Base-by-base conservation (phyloP, 2,113 vertebrate species). In the Ochotona princeps region DNA sequence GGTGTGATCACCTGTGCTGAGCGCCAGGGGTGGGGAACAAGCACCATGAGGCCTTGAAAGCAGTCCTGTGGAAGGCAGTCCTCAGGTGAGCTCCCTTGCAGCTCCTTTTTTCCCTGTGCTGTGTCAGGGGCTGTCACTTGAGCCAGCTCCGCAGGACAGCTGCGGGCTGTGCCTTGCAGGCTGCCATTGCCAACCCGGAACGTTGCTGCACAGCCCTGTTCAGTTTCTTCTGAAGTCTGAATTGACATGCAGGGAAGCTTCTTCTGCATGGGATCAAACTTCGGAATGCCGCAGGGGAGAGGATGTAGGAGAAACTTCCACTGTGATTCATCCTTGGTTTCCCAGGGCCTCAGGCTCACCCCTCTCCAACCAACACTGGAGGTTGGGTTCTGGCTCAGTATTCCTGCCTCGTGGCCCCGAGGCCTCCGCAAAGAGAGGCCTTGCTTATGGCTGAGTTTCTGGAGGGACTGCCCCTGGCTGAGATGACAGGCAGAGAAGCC, bases 201-300 rank as follows among this genome's bases (percentile, higher is more conserved):
- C 32, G 21, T 44, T 76, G 69, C 65, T 8, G 5, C 21, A 25
- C 9, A 78, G 65, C 13, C 9, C 32, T 75, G 72, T 83, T 74
- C 79, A 61, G 49, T 78, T 72, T 61, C 57, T 32, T 94, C 54
- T 61, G 51, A 81, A 75, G 69, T 7, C 15, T 78, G 30, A 83
- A 66, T 78, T 86, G 86, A 66, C 60, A 1, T 61, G 88, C 74
- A 66, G 1, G 7, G 83, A 82, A 35, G 35, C 12, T 14, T 60
- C 54, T 74, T 82, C 74, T 35, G 28, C 75, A 86, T 38, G 83
- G 60, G 20, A 51, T 66, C 28, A 65, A 78, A 89, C 30, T 78
- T 57, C 35, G 47, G 25, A 28, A 21, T 44, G 47, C 1, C 1
- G 54, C 51, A 23, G 63, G 6, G 30, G 38, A 26, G 44, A 20